Base-by-base conservation (phyloP, 2,113 vertebrate genomes). In the Tor tambroides region DNA sequence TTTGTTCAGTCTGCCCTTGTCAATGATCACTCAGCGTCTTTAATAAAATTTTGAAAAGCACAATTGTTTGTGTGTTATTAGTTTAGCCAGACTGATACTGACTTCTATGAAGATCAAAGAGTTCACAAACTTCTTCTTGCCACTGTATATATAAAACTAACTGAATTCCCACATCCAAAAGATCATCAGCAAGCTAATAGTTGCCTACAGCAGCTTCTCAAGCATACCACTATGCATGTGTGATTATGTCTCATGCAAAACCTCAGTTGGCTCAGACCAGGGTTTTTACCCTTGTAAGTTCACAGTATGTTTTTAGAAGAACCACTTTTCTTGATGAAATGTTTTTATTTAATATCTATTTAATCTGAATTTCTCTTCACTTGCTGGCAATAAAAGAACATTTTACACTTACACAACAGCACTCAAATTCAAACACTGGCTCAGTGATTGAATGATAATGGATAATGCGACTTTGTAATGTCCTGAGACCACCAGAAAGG, bases 271-370 rank as follows among this genome's bases (percentile, higher is more conserved):
- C 30, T 32, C 65, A 32, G 65, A 69, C 6, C 28, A 69, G 30
- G 3, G 30, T 71, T 35, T 35, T 71, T 19, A 35, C 15, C 17
- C 7, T 71, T 32, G 19, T 97, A 59, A 83, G 41, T 41, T 43
- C n/a, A 84, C 80, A 77, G 85, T 71, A 56, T 56, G 38, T 41
- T 75, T 75, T 75, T 26, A 43, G 38, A 43, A 75, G 38, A 12
- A 43, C 21, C 21, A 75, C 21, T 76, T 76, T 26, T 49, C 26
- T 89, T 32, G 65, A 56, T 85, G 56, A 88, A 81, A 30, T 49
- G 23, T 82, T 49, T 80, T 83, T 15, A 26, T 56, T 56, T 59
- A 83, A 71, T 67, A 72, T 83, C 59, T 65, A 14, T 65, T 67
- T 46, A 32, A 63, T 61, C n/a, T 5, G n/a, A 21, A 81, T n/a